A percentile compares a stretch with the other conserved stretches of the same genome.
These are phyloP conservation scores for Meandrusa payeni DNA, from an alignment of 2,888 invertebrate species.

Conservation along the genomic window DNA sequence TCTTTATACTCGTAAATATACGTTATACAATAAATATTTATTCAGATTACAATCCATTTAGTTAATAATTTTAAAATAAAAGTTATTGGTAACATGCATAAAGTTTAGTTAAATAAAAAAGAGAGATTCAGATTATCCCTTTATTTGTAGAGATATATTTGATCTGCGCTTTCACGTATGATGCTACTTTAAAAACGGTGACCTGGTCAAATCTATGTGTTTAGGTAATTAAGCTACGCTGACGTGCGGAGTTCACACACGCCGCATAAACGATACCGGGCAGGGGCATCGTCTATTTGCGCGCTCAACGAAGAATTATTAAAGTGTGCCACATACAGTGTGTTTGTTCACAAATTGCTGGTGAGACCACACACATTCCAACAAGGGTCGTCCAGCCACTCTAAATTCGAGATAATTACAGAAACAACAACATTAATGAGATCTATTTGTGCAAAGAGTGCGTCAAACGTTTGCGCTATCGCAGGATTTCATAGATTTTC, in stretches of 20 bases:
- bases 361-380: conserved; percentile 1
- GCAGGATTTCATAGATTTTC: too few species aligned
- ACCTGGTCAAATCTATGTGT: conserved; percentile 57
- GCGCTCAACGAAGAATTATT: conserved; percentile 47
- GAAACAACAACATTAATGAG: not conserved
- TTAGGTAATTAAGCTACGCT: conserved; percentile 60
- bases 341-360: conserved; percentile 44
- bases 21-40: too few species aligned
- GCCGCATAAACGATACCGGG: conserved; percentile 23
- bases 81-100: too few species aligned
- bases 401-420: conserved; percentile 31
- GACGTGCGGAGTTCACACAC: conserved; percentile 23
- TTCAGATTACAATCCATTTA: too few species aligned
- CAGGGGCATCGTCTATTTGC: conserved; percentile 47
- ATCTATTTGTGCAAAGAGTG: too few species aligned
- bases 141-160: conserved; percentile 70
- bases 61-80: too few species aligned
- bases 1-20: too few species aligned
- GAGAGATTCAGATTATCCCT: conserved; percentile 49
- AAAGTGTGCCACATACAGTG: conserved; percentile 60
- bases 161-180: conserved; percentile 69
- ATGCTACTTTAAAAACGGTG: conserved; percentile 72
- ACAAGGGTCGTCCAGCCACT: not conserved
- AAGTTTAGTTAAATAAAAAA: not conserved
- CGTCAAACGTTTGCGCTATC: too few species aligned